Percentiles rank a stretch among this genome's conserved stretches.
These are phyloP conservation scores for Ictalurus punctatus DNA, from an alignment of 2,113 vertebrate species.

Conservation along the genomic window DNA sequence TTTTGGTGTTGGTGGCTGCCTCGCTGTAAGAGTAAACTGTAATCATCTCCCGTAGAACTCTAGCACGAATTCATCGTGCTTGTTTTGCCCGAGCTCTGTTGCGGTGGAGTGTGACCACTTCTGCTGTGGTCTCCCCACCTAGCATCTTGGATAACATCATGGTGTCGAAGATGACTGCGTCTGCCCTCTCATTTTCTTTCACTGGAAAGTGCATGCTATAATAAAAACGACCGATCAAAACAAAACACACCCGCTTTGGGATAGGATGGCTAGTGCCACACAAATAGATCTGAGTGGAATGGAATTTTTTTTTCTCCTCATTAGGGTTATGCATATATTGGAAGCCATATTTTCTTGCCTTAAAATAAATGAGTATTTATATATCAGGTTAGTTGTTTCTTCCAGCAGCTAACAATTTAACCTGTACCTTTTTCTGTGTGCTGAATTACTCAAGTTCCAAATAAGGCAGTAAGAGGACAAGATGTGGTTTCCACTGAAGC, in stretches of 20 bases:
- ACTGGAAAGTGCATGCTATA: not conserved
- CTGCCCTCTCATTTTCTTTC: constrained; percentile 31
- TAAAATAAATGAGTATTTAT: not conserved
- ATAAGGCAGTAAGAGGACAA: not conserved
- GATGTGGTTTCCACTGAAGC: not conserved
- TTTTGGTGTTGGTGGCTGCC: not conserved
- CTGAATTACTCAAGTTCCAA: not conserved
- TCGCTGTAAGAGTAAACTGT: not conserved
- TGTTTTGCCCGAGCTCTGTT: constrained; percentile 9
- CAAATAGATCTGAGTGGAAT: not conserved
- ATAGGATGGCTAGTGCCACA: constrained; percentile 14
- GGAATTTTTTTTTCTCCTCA: not conserved
- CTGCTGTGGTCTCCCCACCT: constrained; percentile 14
- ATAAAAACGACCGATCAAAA: constrained; percentile 30
- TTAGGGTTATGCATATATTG: not conserved
- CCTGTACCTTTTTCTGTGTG: not conserved
- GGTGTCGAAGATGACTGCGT: constrained; percentile 10
- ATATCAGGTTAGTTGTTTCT: not conserved
- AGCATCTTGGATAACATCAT: constrained; percentile 15
- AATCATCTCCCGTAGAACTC: not conserved
- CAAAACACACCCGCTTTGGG: constrained; percentile 21
- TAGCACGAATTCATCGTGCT: not conserved
- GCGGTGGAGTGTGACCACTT: constrained; percentile 12
- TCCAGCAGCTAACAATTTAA: not conserved
- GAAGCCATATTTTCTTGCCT: not conserved